Base-by-base conservation (phyloP, 2,888 invertebrate genomes). In the Cosmorhoe ocellata region DNA sequence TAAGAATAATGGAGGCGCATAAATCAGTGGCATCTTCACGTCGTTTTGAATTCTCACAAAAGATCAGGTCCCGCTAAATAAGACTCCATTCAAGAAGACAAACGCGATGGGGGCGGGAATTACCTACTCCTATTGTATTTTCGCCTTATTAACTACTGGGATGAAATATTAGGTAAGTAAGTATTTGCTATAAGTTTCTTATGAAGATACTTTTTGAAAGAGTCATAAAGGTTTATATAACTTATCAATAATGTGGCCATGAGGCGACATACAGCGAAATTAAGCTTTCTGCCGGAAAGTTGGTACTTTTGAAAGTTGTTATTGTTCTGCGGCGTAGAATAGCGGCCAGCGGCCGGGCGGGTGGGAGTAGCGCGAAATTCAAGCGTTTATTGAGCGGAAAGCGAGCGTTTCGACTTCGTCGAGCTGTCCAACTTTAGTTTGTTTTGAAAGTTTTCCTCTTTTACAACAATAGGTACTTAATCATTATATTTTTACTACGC, bases 21-120 rank as follows among this genome's bases (percentile, higher is more conserved):
- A 84, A 83, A 84, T 85, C 84, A 81, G 81, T 68, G 74, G 73
- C 77, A 76, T 84, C 81, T 79, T 79, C 78, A 72, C 74, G 75
- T 78, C 79, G 76, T 80, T 82, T 79, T 81, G 79, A 82, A 81
- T 80, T 75, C 77, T 71, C 74, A 76, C 76, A 76, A 78, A 78
- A 73, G 72, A 74, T 76, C 78, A 74, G 68, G 68, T 67, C 67
- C 61, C 64, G 63, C 64, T 66, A n/a, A n/a, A n/a, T n/a, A 73
- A 70, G 67, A 71, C 73, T 72, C 66, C 64, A 67, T 72, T 74
- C 68, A 65, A 38, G 22, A 55, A 74, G 66, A 67, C 69, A 70
- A 71, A 66, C 64, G 66, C 59, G 59, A 32, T 38, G 52, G 48
- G 56, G 54, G 51, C 54, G 34, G 32, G 46, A 55, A 51, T 54